Conservation (phyloP, 2,888 invertebrate genomes). For the Macrophya alboannulata region DNA sequence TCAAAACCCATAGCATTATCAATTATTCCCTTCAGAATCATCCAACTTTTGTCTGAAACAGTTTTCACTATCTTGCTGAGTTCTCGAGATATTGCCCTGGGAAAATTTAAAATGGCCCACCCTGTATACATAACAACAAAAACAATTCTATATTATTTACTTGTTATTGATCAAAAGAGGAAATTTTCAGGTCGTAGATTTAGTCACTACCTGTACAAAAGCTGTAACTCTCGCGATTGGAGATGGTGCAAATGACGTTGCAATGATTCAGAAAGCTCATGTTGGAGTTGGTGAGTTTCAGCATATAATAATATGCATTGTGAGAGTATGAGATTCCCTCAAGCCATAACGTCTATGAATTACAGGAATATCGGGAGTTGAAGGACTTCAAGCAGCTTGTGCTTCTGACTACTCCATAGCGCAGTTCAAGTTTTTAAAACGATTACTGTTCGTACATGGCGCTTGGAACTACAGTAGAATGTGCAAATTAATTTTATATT, state of each 20-base stretch:
- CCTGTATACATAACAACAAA: not conserved
- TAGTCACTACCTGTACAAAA: conserved; percentile 90
- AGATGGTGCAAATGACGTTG: conserved; percentile 98
- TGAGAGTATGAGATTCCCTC: not conserved
- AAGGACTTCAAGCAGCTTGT: conserved; percentile 99
- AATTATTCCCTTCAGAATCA: no score
- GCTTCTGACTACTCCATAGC: conserved; percentile 99
- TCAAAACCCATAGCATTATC: no score
- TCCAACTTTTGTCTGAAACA: no score
- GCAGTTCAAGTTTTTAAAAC: conserved; percentile 95
- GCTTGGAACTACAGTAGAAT: conserved; percentile 99
- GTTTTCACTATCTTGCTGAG: no score
- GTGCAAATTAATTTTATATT: conserved; percentile 98
- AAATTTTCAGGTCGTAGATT: conserved; percentile 86
- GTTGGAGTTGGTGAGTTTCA: conserved; percentile 91
- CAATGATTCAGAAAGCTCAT: conserved; percentile 98
- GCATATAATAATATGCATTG: not conserved
- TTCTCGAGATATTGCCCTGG: no score
- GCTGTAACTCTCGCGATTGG: conserved; percentile 96
- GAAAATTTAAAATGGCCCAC: no score
- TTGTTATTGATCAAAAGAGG: conserved; percentile 35
- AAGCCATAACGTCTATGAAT: not conserved
- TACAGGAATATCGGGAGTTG: conserved; percentile 94
- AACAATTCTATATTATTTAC: not conserved
- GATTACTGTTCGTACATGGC: conserved; percentile 97